These are phyloP conservation scores for Neria commutata DNA, from an alignment of 2,888 invertebrate species.

Conservation along the genomic window DNA sequence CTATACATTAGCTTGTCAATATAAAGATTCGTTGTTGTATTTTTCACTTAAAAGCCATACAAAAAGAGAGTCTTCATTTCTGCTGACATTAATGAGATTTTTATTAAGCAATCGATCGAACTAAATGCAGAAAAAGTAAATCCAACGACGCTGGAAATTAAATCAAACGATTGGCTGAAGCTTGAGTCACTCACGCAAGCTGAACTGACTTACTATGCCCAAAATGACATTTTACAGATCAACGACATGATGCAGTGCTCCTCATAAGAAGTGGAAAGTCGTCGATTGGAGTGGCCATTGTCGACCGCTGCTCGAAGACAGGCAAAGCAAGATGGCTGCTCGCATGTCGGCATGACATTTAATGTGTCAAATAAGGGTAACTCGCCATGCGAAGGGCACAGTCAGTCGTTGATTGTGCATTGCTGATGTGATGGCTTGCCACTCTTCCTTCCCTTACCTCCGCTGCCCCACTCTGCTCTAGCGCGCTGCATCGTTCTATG, in stretches of 20 bases:
- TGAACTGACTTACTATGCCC: background rate
- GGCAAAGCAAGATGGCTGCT: constrained; percentile 51
- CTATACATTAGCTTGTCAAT: too few relatives aligned
- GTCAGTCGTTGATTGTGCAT: constrained; percentile 16
- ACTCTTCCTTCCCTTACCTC: constrained; percentile 12
- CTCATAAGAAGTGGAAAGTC: too few relatives aligned
- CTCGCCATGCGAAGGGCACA: constrained; percentile 21
- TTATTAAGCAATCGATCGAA: too few relatives aligned
- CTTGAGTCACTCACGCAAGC: constrained; percentile 1
- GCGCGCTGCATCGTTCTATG: background rate
- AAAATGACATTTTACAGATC: background rate
- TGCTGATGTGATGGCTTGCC: constrained; percentile 9
- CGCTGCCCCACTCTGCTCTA: constrained; percentile 11
- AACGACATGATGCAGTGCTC: background rate
- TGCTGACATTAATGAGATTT: too few relatives aligned
- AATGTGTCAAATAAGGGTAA: constrained; percentile 58
- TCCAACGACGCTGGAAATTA: too few relatives aligned
- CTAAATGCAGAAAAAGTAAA: too few relatives aligned
- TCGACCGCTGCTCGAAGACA: too few relatives aligned
- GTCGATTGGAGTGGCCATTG: too few relatives aligned
- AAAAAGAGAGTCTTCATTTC: too few relatives aligned
- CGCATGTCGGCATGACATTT: constrained; percentile 51
- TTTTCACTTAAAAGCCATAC: too few relatives aligned
- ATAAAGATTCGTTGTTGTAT: too few relatives aligned
- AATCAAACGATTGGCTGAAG: background rate